Conservation (phyloP, 2,113 vertebrate species). For the Brienomyrus brachyistius region DNA sequence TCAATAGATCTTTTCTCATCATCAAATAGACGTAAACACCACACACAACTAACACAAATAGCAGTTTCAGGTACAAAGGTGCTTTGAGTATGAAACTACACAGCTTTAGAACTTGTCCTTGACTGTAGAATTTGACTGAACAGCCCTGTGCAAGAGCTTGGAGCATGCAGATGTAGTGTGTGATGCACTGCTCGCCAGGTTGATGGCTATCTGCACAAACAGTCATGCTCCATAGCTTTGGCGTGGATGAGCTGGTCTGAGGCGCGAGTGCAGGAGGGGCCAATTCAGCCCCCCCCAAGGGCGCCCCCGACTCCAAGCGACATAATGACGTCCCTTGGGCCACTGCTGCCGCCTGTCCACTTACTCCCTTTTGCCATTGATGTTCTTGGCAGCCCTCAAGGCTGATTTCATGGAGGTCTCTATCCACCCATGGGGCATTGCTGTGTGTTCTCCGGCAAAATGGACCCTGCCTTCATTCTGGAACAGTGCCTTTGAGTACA, state of each 20-base stretch:
- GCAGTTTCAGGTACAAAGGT: background rate
- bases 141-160: background rate
- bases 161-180: background rate
- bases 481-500: slow-evolving; percentile 56
- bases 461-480: slow-evolving; percentile 55
- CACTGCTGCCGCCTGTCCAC: background rate
- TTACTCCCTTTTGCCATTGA: slow-evolving; percentile 51
- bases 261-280: background rate
- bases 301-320: background rate
- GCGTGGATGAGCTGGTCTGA: background rate
- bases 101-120: background rate
- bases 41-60: background rate
- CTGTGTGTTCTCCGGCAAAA: slow-evolving; percentile 75
- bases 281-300: background rate
- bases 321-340: background rate
- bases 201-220: background rate
- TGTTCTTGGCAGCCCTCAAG: slow-evolving; percentile 57
- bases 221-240: background rate
- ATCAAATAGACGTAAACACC: background rate
- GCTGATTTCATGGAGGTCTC: slow-evolving; percentile 74
- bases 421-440: slow-evolving; percentile 70
- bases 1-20: background rate
- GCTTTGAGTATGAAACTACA: background rate
- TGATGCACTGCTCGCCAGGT: background rate
- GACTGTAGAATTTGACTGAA: background rate